Base-by-base conservation (phyloP, 1,140 invertebrate species). In the Leptonema lineaticorne region DNA sequence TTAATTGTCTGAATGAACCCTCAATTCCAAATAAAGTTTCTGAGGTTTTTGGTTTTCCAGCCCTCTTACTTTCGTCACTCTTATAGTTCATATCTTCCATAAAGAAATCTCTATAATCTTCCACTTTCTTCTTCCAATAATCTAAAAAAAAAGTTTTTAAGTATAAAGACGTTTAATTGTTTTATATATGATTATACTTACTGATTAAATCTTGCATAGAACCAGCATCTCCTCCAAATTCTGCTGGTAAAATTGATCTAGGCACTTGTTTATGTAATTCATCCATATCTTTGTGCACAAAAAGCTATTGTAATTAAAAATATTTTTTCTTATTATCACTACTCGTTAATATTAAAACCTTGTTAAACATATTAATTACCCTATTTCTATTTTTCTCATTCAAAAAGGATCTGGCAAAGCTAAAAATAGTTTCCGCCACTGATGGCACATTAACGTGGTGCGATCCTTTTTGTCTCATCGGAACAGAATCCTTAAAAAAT, bases 1-100 rank as follows among this genome's bases (percentile, higher is more conserved):
- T 78, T 14, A 88, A 73, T 74, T 84, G 79, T 64, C 86, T 80
- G 73, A 88, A 88, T 4, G 86, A 87, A 9, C 86, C 86, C 60
- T 87, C 79, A 22, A 84, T 46, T 2, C 84, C 84, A 63, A 84
- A 86, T 1, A 86, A 71, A 56, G 78, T 78, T 69, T 78, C 78
- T 4, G 80, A 77, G 28, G 80, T 84, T 59, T 82, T 78, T 2
- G 81, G 78, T 60, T 81, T 82, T 1, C 84, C 85, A 0, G 77
- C 75, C 28, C 87, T 78, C 62, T 84, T 84, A 1, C 78, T 79
- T 74, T 89, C 87, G 69, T 87, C 82, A 1, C 85, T 84, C 7
- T 82, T 79, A 63, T 84, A 83, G 63, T 82, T 78, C 20, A 80
- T 77, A 72, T 88, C 85, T 64, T 83, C 82, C 14, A 78, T 69